Conservation (phyloP, 2,888 invertebrate genomes). For the Isotomurus palustris region DNA sequence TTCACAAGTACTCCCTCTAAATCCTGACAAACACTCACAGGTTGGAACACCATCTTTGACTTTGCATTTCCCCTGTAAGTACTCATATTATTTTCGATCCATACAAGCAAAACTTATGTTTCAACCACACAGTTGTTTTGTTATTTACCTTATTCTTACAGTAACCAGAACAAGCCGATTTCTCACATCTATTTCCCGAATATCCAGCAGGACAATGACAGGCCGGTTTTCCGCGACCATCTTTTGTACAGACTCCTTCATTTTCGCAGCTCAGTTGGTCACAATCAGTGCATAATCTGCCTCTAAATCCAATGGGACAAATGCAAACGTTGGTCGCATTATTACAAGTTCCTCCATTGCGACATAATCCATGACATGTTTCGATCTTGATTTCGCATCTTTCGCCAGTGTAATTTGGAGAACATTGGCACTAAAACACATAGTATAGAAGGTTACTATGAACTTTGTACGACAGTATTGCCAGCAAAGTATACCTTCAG, state of each 20-base stretch:
- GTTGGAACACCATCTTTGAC: constrained; percentile 49
- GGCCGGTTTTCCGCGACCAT: constrained; percentile 29
- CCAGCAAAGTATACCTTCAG: constrained; percentile 46
- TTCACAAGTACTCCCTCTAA: constrained; percentile 60
- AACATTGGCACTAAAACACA: constrained; percentile 56
- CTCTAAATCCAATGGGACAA: constrained; percentile 54
- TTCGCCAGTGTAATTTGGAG: constrained; percentile 61
- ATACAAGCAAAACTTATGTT: constrained; percentile 4
- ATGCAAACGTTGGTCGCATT: constrained; percentile 51
- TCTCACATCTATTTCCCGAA: constrained; percentile 54
- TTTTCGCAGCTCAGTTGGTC: constrained; percentile 58
- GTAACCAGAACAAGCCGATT: constrained; percentile 51
- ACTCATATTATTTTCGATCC: background rate
- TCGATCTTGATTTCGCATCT: constrained; percentile 58
- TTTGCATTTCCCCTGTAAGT: constrained; percentile 51
- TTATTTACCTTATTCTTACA: constrained; percentile 50
- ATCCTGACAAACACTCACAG: constrained; percentile 56
- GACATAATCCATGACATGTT: constrained; percentile 49
- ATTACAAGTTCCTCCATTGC: constrained; percentile 57
- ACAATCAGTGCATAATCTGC: constrained; percentile 59
- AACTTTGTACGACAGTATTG: background rate
- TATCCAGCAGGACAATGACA: constrained; percentile 56
- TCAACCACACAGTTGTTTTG: constrained; percentile 42
- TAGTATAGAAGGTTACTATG: background rate
- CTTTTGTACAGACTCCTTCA: constrained; percentile 58